Evolutionary conservation across 2,797 vertebrate genomes (phyloP).

Genomic region (Pangasius djambal): DNA sequence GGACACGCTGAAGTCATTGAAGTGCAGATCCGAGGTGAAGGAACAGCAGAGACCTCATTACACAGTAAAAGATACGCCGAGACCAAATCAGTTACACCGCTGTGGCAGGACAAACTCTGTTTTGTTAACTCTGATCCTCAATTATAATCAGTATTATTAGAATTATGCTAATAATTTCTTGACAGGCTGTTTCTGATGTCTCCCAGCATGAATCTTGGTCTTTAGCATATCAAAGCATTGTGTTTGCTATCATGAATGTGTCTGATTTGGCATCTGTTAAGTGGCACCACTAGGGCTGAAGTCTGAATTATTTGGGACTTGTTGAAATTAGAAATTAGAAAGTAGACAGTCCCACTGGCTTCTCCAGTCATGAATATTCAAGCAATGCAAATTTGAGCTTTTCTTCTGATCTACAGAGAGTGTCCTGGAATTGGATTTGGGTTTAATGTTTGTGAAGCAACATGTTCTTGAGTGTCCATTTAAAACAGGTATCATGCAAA

Average conservation of each 20-base stretch:
- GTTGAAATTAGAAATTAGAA: constrained; percentile 30
- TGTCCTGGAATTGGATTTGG: constrained; percentile 5
- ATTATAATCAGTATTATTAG: constrained; percentile 9
- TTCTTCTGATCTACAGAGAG: constrained; percentile 21
- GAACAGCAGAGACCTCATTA: neutral
- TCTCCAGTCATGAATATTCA: constrained; percentile 26
- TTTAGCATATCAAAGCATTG: constrained; percentile 32
- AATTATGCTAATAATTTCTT: constrained; percentile 5
- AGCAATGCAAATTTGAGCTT: constrained; percentile 19
- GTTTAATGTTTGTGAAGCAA: neutral
- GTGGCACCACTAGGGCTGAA: neutral
- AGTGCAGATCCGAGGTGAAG: neutral
- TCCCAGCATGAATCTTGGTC: neutral
- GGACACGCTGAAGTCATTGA: neutral
- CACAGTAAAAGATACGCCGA: neutral
- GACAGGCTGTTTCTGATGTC: constrained; percentile 11
- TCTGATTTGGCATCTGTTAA: constrained; percentile 34
- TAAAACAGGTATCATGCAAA: neutral
- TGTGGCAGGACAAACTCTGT: neutral
- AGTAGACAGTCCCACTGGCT: constrained; percentile 16
- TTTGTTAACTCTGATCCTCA: neutral
- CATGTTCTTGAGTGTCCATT: neutral
- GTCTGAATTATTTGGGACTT: constrained; percentile 34
- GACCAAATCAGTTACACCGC: neutral
- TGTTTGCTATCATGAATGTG: neutral